phyloP scores from a whole-genome alignment of 2,797 vertebrate species.

The Merluccius polli region DNA sequence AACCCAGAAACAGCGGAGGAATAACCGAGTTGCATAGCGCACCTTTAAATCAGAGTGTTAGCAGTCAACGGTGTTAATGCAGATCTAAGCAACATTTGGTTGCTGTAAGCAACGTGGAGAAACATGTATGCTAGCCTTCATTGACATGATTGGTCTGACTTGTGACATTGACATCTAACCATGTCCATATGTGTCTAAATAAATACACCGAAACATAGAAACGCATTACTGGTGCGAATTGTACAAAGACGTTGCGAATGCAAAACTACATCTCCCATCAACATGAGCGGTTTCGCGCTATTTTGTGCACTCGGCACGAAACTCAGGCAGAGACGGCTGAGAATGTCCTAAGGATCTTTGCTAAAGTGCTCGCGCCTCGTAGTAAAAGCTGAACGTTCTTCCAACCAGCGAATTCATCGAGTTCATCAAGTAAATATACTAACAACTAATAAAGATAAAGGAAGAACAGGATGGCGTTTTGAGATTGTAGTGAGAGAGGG shows the following conservation, averaged over 20 bases:
- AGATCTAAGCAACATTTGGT: neutral
- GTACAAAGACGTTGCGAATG: neutral
- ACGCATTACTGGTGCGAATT: neutral
- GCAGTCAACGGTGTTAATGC: neutral
- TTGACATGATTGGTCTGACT: neutral
- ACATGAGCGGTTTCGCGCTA: neutral
- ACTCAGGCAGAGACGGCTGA: no score
- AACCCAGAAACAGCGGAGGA: no score
- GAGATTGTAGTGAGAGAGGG: no score
- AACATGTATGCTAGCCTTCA: neutral
- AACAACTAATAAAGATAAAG: neutral
- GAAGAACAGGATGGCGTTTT: neutral
- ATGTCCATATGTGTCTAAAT: neutral
- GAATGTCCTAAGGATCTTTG: neutral
- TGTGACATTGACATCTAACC: neutral
- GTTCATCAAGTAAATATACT: neutral
- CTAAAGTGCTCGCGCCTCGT: neutral
- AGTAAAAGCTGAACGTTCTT: neutral
- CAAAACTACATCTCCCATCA: neutral
- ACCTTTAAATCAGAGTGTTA: conserved; percentile 7
- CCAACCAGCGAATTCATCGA: neutral
- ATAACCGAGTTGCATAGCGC: no score
- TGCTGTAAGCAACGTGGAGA: neutral
- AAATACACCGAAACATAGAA: neutral
- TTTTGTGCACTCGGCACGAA: no score